Base-by-base conservation (phyloP, 1,140 invertebrate genomes). In the Trachelipus rathkii region DNA sequence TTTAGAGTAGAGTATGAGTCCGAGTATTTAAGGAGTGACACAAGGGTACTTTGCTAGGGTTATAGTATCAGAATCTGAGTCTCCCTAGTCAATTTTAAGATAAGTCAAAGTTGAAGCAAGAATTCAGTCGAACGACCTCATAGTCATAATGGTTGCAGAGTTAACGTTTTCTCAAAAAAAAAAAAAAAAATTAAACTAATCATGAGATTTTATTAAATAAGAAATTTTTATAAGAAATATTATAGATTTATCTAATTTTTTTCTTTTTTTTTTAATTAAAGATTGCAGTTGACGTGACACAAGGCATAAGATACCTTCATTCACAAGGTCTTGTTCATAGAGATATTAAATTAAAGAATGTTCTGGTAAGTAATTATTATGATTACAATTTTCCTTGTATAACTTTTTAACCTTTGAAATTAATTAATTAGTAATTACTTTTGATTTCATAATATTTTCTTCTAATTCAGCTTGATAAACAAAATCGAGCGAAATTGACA, bases 291-390 rank as follows among this genome's bases (percentile, higher is more conserved):
- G 93, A 96, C 84, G 94, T 94, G 1, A 88, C 93, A 0, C 90
- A 93, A 83, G 92, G 92, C 11, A 94, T 95, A 82, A 88, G 94
- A 44, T 95, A 93, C 86, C 88, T 96, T 15, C 94, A 96, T 85
- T 93, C 92, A 11, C 90, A 92, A 85, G 94, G 94, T 0, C 87
- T 96, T 2, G 91, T 95, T 10, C 94, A 95, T 84, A 88, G 94
- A 76, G 94, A 96, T 84, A 93, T 96, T 76, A 96, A 96, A 85
- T 85, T 95, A 75, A 95, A 95, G 86, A 95, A 95, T 86, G 93
- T 95, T 60, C 85, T 96, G 76, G 90, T 91, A 86, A 84, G 85
- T 84, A 73, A n/a, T 69, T 69, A 19, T 60, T 60, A 60, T 60
- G 8, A 5, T 3, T 70, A 4, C 11, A 21, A 70, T n/a, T 21